A percentile compares a stretch with the other conserved stretches of the same genome.
Conservation (phyloP, 2,797 vertebrate species). For the Coilia nasus region DNA sequence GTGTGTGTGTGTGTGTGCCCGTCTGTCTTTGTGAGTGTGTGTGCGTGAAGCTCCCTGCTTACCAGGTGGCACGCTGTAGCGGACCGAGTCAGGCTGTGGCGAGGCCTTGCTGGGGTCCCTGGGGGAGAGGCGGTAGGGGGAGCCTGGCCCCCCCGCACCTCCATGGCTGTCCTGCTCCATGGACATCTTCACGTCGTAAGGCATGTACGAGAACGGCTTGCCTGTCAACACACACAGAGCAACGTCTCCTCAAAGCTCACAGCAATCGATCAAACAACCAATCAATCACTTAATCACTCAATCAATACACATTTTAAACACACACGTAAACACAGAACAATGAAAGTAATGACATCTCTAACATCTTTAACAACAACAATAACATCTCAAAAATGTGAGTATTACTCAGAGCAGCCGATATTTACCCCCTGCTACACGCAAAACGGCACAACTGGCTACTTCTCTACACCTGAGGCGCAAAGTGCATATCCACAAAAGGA, state of each 20-base stretch:
- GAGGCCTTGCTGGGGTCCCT: constrained; percentile 85
- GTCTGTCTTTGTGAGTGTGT: background rate
- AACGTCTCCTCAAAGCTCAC: background rate
- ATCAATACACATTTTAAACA: background rate
- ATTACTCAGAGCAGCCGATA: background rate
- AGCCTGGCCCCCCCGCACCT: constrained; percentile 80
- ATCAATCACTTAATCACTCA: no score
- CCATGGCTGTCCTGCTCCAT: constrained; percentile 85
- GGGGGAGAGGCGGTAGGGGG: constrained; percentile 86
- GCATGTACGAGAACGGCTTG: constrained; percentile 85
- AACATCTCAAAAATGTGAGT: background rate
- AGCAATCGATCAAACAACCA: no score
- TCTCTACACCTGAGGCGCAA: constrained; percentile 37
- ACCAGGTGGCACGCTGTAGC: constrained; percentile 91
- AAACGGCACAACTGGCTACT: background rate
- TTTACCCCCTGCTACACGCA: background rate
- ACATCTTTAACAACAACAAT: background rate
- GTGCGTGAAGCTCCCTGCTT: constrained; percentile 49
- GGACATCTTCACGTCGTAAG: constrained; percentile 84
- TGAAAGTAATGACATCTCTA: no score
- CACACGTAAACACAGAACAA: no score
- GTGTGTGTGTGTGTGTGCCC: no score
- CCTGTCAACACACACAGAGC: constrained; percentile 69
- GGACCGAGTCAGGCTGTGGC: constrained; percentile 78
- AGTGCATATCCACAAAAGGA: constrained; percentile 60